phyloP scores from a whole-genome alignment of 1,140 invertebrate genomes.

The Microplitis demolitor region DNA sequence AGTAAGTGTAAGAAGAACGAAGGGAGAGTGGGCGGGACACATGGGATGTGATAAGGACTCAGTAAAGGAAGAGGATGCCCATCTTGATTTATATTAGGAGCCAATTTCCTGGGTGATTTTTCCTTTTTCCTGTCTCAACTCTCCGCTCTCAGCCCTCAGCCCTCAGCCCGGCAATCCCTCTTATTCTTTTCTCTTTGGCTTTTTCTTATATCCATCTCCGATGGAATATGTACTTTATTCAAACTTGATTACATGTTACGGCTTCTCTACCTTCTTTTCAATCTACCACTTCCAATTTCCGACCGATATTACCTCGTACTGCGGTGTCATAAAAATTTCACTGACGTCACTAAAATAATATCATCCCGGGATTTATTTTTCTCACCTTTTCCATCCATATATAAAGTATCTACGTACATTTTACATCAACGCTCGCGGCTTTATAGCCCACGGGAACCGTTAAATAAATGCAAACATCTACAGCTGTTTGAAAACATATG shows the following conservation, averaged over 20 bases:
- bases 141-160: not conserved
- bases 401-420: too few relatives aligned
- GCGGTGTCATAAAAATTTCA: too few relatives aligned
- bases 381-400: too few relatives aligned
- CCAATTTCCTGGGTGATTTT: slow-evolving; percentile 35
- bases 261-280: not conserved
- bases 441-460: too few relatives aligned
- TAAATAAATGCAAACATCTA: too few relatives aligned
- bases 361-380: too few relatives aligned
- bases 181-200: not conserved
- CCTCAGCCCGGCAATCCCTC: not conserved
- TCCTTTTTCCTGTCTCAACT: slow-evolving; percentile 4
- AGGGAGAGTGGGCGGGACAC: not conserved
- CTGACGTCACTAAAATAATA: too few relatives aligned
- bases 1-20: slow-evolving; percentile 6
- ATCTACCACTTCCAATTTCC: too few relatives aligned
- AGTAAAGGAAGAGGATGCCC: slow-evolving; percentile 18
- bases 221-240: slow-evolving; percentile 1
- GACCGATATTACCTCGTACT: too few relatives aligned
- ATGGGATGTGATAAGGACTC: slow-evolving; percentile 22
- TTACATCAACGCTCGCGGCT: too few relatives aligned
- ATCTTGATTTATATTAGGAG: slow-evolving; percentile 37
- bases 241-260: slow-evolving; percentile 4
- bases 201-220: not conserved
- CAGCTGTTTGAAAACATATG: too few relatives aligned